A percentile compares a stretch with the other conserved stretches of the same genome.
phyloP scores from a whole-genome alignment of 2,888 invertebrate species.

The Lampropteryx suffumata region DNA sequence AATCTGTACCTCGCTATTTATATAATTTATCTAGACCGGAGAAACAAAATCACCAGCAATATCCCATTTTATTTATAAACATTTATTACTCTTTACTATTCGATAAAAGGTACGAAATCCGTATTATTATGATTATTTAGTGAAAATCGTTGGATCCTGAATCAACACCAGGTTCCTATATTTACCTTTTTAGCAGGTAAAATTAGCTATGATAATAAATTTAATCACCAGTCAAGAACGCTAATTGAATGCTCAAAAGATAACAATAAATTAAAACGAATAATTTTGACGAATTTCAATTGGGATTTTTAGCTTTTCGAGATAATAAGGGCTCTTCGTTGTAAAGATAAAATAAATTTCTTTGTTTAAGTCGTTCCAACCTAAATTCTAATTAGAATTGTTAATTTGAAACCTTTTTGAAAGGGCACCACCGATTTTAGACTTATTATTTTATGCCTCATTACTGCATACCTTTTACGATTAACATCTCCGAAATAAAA shows the following conservation, averaged over 20 bases:
- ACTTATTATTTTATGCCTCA: slow-evolving; percentile 1
- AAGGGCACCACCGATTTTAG: neutral
- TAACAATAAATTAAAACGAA: slow-evolving; percentile 23
- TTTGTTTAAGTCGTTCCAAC: slow-evolving; percentile 8
- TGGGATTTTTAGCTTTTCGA: slow-evolving; percentile 16
- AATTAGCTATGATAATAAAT: no score
- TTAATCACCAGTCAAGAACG: slow-evolving; percentile 2
- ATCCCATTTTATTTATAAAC: no score
- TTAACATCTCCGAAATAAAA: no score
- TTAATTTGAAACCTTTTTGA: slow-evolving; percentile 17
- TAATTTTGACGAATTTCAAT: slow-evolving; percentile 17
- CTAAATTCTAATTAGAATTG: slow-evolving; percentile 21
- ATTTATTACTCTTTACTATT: no score
- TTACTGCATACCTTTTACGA: neutral
- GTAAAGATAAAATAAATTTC: slow-evolving; percentile 19
- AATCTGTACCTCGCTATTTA: no score
- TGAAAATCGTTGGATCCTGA: no score
- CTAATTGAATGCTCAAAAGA: slow-evolving; percentile 16
- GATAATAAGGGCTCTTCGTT: slow-evolving; percentile 10
- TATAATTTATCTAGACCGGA: no score
- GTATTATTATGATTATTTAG: no score
- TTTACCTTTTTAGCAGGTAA: no score
- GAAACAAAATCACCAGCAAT: no score
- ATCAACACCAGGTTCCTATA: no score
- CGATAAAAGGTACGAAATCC: no score